Evolutionary conservation across 1,140 invertebrate genomes (phyloP), one percentile per base, ranked within the genome.

Genomic region (Diploscapter pachys): DNA sequence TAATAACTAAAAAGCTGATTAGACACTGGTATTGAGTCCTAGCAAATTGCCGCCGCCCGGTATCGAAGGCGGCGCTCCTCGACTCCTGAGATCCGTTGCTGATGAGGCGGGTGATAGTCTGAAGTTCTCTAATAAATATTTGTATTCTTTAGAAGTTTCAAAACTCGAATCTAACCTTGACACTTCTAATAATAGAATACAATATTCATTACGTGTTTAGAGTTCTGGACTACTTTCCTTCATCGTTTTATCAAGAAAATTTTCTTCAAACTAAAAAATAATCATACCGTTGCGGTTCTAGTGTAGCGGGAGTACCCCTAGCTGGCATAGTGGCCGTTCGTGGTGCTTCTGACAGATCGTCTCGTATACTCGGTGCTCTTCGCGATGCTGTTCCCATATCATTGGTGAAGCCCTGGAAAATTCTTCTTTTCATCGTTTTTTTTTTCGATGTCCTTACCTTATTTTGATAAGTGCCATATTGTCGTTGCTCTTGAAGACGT

Each of bases 401-500:
- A 55, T 53, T 68, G 6, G 53, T 55, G 51, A 68, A 68, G 51
- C 52, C 66, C 52, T 68, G 51, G 51, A 64, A 64, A 31, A 31
- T 31, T 31, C 6, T 64, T 5, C 9, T 48, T 5, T 5, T 48
- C 13, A 64, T 6, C 31, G 63, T 13, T 6, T 5, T 8, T 13
- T 8, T 5, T 6, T 6, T 8, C 31, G 6, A 64, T 31, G 6
- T 8, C 31, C 63, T 6, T 13, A 9, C 52, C 70, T 74, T 53
- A 52, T 69, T 13, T 69, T 55, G 50, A 59, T 67, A 3, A 59
- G 55, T 3, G 73, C 55, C n/a, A 56, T 53, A 68, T 53, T 31
- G 11, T 69, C 61, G 57, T 11, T 68, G 66, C 50, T 74, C 73
- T 56, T 74, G 73, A 48, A 57, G 63, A 5, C 65, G 76, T 53